A percentile compares a stretch with the other conserved stretches of the same genome.
phyloP scores from a whole-genome alignment of 1,140 invertebrate species.

The Drosophila mojavensis region DNA sequence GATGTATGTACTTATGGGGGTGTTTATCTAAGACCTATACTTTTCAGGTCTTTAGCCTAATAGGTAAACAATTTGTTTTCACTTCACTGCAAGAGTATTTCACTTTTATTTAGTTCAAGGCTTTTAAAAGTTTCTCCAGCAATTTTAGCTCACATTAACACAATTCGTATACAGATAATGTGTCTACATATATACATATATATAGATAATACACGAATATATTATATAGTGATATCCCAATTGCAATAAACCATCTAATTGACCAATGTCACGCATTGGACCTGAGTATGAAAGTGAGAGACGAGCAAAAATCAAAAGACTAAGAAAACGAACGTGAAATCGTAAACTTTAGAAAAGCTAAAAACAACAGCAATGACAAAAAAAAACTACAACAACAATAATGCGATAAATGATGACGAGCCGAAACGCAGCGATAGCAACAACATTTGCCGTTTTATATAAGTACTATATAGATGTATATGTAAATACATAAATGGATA shows the following conservation, averaged over 20 bases:
- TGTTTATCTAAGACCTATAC: background rate
- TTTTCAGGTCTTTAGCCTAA: background rate
- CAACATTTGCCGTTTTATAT: background rate
- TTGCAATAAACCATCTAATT: constrained; percentile 41
- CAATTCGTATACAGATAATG: constrained; percentile 2
- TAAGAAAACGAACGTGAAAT: constrained; percentile 71
- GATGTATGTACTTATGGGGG: no score
- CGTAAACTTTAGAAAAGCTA: constrained; percentile 21
- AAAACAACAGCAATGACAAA: background rate
- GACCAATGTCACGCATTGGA: constrained; percentile 53
- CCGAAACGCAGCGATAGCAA: constrained; percentile 3
- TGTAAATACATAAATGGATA: no score
- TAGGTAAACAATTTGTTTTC: background rate
- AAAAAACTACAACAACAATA: constrained; percentile 12
- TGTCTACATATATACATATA: constrained; percentile 34
- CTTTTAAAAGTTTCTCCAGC: constrained; percentile 24
- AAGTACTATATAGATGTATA: background rate
- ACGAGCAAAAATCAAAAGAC: constrained; percentile 62
- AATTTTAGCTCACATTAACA: constrained; percentile 22
- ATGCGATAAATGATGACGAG: constrained; percentile 56
- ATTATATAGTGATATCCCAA: constrained; percentile 11
- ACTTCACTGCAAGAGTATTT: background rate
- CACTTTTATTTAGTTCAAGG: background rate
- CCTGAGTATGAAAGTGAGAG: constrained; percentile 58
- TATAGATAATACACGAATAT: background rate